Percentiles rank a stretch among this genome's conserved stretches.
phyloP scores from a whole-genome alignment of 2,888 invertebrate species.

The Acleris laterana region DNA sequence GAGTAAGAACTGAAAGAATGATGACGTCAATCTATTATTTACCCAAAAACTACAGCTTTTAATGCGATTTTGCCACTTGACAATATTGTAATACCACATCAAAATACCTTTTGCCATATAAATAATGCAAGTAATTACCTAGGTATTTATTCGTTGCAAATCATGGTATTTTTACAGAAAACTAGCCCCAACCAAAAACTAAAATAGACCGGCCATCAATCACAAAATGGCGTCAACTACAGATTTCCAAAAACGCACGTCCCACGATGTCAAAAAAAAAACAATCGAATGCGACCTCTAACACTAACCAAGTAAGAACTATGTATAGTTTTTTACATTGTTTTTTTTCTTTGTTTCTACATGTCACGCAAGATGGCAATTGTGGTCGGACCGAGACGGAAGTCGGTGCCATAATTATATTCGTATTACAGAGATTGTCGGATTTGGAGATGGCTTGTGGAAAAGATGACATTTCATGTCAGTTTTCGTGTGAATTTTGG shows the following conservation, averaged over 20 bases:
- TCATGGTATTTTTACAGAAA: too few species aligned
- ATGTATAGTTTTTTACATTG: constrained; percentile 39
- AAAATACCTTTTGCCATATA: too few species aligned
- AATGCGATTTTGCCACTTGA: too few species aligned
- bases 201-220: constrained; percentile 20
- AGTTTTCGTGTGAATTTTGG: constrained; percentile 45
- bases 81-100: too few species aligned
- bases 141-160: too few species aligned
- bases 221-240: constrained; percentile 16
- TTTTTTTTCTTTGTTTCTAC: constrained; percentile 65
- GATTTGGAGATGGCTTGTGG: constrained; percentile 45
- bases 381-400: constrained; percentile 71
- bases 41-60: too few species aligned
- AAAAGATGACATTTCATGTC: constrained; percentile 32
- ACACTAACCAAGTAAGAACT: constrained; percentile 11
- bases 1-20: too few species aligned
- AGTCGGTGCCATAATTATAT: constrained; percentile 74
- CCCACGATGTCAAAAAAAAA: constrained; percentile 26
- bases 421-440: constrained; percentile 73
- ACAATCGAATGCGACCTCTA: constrained; percentile 21
- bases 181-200: neutral
- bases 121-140: too few species aligned
- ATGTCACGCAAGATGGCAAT: constrained; percentile 73
- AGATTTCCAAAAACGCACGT: constrained; percentile 28
- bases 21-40: too few species aligned